Evolutionary conservation across 2,888 invertebrate species (phyloP).

Genomic region (Stenodema calcarata): DNA sequence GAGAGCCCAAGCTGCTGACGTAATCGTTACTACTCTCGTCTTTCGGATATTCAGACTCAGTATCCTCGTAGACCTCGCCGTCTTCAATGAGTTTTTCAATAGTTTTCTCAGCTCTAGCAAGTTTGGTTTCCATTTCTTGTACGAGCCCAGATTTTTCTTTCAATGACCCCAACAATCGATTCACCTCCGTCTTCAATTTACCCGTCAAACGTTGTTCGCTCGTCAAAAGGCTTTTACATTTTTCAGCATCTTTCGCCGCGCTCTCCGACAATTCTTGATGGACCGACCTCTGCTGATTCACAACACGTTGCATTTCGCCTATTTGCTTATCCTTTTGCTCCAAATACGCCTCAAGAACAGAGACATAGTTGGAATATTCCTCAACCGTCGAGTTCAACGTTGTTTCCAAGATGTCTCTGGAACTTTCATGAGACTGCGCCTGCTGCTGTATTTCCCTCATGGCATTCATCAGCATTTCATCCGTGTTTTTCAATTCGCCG

Average conservation of each 20-base stretch:
- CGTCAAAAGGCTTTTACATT: neutral
- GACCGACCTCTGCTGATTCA: neutral
- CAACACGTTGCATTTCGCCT: neutral
- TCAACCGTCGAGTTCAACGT: neutral
- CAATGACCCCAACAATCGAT: neutral
- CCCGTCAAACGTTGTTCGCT: neutral
- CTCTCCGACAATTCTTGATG: neutral
- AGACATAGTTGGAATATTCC: constrained; percentile 6
- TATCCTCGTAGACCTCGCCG: neutral
- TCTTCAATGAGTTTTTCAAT: neutral
- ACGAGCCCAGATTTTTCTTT: neutral
- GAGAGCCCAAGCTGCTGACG: neutral
- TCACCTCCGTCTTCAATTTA: neutral
- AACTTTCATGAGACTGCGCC: neutral
- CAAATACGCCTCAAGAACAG: neutral
- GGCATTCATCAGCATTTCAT: neutral
- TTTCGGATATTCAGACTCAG: neutral
- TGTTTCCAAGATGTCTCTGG: neutral
- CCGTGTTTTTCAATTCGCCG: neutral
- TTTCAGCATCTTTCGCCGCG: neutral
- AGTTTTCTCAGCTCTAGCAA: neutral
- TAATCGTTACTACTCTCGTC: neutral
- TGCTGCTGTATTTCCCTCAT: constrained; percentile 3
- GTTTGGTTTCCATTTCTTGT: neutral
- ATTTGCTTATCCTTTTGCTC: constrained; percentile 10